These are phyloP conservation scores for Notothenia rossii DNA, from an alignment of 2,113 vertebrate species.

Conservation along the genomic window DNA sequence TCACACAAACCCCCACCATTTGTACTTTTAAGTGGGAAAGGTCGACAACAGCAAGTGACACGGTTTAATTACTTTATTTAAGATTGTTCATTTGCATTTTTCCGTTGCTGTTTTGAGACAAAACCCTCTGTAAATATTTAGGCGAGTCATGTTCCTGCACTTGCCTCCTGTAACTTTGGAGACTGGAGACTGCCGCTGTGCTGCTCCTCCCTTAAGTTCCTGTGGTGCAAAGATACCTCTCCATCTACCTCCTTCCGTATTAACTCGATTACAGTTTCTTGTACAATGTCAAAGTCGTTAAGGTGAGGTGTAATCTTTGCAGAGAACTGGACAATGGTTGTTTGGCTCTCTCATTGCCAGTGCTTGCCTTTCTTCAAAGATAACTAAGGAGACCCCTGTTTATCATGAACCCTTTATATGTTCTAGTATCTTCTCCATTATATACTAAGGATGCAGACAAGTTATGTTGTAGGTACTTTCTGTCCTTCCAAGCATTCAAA, in stretches of 20 bases:
- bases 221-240: constrained; percentile 38
- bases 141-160: background rate
- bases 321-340: constrained; percentile 50
- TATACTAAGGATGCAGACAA: background rate
- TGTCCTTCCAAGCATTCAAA: background rate
- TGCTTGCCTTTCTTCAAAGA: constrained; percentile 30
- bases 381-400: background rate
- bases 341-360: background rate
- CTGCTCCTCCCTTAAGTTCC: constrained; percentile 41
- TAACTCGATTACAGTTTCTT: constrained; percentile 49
- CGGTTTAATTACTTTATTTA: constrained; percentile 5
- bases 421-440: background rate
- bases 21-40: background rate
- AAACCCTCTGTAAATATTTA: background rate
- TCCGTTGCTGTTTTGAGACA: background rate
- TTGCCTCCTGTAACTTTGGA: constrained; percentile 6
- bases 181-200: constrained; percentile 13
- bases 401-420: background rate
- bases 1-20: background rate
- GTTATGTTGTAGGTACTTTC: background rate
- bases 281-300: constrained; percentile 43
- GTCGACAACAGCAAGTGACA: background rate
- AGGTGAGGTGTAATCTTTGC: constrained; percentile 51
- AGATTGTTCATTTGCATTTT: background rate
- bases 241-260: constrained; percentile 65